Evolutionary conservation across 2,888 invertebrate species (phyloP).

Genomic region (Sussaba pulchella): DNA sequence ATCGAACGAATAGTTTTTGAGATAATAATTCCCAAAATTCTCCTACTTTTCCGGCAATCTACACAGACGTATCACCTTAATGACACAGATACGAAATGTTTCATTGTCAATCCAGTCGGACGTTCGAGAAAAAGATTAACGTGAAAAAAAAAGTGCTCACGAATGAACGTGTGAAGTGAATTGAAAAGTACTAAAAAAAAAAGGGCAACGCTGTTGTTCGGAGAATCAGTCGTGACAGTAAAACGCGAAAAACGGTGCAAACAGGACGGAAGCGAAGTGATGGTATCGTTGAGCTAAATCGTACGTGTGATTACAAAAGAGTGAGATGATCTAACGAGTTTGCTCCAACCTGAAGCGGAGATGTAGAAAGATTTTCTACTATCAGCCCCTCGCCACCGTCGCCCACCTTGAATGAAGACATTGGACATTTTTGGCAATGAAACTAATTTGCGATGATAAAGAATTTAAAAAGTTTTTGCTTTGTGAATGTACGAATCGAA

Average conservation of each 20-base stretch:
- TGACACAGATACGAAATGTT: too few species aligned
- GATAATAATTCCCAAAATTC: too few species aligned
- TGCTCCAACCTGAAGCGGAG: constrained; percentile 79
- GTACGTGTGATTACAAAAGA: constrained; percentile 69
- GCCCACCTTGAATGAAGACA: constrained; percentile 77
- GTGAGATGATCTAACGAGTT: constrained; percentile 66
- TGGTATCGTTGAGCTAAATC: constrained; percentile 50
- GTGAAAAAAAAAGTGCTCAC: not conserved
- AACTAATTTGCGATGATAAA: constrained; percentile 22
- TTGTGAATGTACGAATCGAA: not conserved
- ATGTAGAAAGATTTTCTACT: constrained; percentile 79
- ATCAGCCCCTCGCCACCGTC: constrained; percentile 79
- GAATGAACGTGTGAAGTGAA: not conserved
- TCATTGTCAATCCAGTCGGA: not conserved
- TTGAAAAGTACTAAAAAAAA: not conserved
- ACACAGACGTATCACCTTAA: too few species aligned
- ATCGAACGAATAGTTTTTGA: too few species aligned
- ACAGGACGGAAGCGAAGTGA: constrained; percentile 54
- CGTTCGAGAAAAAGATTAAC: not conserved
- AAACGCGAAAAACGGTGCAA: constrained; percentile 46
- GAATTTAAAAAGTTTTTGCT: constrained; percentile 2
- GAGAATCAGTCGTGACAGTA: not conserved
- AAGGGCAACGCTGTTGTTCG: not conserved
- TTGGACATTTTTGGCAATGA: constrained; percentile 43
- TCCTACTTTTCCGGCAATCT: too few species aligned